Conservation (phyloP, 2,888 invertebrate genomes). For the Drosophila planitibia region DNA sequence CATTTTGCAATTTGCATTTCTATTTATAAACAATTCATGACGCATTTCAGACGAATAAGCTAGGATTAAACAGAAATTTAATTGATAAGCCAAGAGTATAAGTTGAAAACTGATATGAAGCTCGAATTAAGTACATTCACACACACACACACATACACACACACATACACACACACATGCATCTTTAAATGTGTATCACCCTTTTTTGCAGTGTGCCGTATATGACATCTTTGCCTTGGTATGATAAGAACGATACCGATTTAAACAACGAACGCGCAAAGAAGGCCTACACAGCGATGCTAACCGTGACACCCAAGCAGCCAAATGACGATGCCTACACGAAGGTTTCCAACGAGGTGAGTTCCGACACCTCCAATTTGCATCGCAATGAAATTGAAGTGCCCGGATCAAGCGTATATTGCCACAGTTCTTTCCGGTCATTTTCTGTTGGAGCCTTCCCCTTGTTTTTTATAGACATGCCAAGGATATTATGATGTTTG, state of each 20-base stretch:
- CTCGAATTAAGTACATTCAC: constrained; percentile 4
- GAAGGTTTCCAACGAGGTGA: constrained; percentile 91
- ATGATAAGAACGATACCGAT: constrained; percentile 90
- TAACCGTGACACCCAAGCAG: constrained; percentile 94
- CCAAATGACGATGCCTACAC: constrained; percentile 92
- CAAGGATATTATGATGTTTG: background rate
- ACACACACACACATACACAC: too few relatives aligned
- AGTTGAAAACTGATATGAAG: constrained; percentile 29
- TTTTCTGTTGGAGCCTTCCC: background rate
- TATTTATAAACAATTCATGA: constrained; percentile 68
- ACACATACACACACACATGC: background rate
- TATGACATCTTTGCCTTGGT: constrained; percentile 93
- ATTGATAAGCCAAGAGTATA: constrained; percentile 45
- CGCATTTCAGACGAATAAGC: constrained; percentile 51
- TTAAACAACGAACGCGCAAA: constrained; percentile 93
- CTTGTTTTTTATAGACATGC: background rate
- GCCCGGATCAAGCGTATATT: constrained; percentile 17
- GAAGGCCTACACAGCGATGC: constrained; percentile 93
- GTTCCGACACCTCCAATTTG: constrained; percentile 45
- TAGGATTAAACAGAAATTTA: constrained; percentile 20
- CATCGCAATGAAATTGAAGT: constrained; percentile 52
- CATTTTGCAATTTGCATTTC: constrained; percentile 39
- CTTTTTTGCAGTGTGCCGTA: constrained; percentile 87
- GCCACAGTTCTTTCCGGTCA: constrained; percentile 7
- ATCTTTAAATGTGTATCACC: constrained; percentile 20